Evolutionary conservation across 2,113 vertebrate species (phyloP).

Genomic region (Coracopsis vasa): DNA sequence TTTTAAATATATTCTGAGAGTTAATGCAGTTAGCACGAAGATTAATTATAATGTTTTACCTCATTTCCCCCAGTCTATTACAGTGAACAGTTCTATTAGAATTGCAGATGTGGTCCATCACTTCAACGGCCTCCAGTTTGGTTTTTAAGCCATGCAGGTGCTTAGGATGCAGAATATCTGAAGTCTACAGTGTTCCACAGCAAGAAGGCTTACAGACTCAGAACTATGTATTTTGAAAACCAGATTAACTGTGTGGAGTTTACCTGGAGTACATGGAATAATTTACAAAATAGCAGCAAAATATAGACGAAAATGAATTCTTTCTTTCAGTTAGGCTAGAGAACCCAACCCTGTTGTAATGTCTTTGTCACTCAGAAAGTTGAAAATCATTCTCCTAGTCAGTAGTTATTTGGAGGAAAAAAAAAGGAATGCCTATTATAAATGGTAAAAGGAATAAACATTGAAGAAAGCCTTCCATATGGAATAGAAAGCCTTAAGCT

Average conservation of each 20-base stretch:
- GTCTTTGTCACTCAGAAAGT: not conserved
- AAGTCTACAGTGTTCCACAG: not conserved
- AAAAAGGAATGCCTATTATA: not conserved
- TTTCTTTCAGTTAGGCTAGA: not conserved
- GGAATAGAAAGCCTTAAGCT: not conserved
- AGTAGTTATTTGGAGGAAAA: not conserved
- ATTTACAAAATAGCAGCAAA: not conserved
- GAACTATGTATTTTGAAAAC: not conserved
- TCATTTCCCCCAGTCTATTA: slow-evolving; percentile 30
- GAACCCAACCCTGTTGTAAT: not conserved
- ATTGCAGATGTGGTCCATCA: not conserved
- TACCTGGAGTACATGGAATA: not conserved
- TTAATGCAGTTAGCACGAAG: not conserved
- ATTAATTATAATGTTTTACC: slow-evolving; percentile 7
- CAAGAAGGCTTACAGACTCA: not conserved
- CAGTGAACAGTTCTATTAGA: not conserved
- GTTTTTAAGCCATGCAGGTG: not conserved
- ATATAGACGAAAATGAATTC: not conserved
- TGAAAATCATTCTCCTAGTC: not conserved
- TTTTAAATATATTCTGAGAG: slow-evolving; percentile 1
- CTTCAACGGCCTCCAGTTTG: not conserved
- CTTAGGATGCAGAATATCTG: not conserved
- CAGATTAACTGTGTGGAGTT: not conserved
- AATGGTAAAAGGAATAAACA: not conserved
- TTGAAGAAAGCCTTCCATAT: not conserved